A percentile compares a stretch with the other conserved stretches of the same genome.
Conservation (phyloP, 2,888 invertebrate species). For the Standfussiana lucernea region DNA sequence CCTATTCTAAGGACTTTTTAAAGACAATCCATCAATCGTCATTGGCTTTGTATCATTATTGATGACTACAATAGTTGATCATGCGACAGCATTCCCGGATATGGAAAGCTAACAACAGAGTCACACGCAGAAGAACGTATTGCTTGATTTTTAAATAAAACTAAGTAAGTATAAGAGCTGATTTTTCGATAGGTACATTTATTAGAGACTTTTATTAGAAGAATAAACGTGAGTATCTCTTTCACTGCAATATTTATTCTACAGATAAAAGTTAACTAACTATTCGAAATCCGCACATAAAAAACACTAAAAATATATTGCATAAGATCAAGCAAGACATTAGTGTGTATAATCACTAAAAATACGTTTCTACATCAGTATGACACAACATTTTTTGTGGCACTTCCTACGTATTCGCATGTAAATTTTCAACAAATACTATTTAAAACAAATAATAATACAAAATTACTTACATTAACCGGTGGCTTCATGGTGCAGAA, state of each 20-base stretch:
- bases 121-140: background rate
- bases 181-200: background rate
- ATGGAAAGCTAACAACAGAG: background rate
- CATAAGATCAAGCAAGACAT: background rate
- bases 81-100: slow-evolving; percentile 1
- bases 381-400: background rate
- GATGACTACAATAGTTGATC: background rate
- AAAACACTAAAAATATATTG: slow-evolving; percentile 11
- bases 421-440: slow-evolving; percentile 7
- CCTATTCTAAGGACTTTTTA: background rate
- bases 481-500: slow-evolving; percentile 88
- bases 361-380: too few species aligned
- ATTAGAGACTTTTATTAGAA: background rate
- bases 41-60: background rate
- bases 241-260: background rate
- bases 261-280: background rate
- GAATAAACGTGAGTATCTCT: background rate
- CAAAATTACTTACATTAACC: slow-evolving; percentile 82
- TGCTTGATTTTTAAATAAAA: background rate
- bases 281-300: background rate
- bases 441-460: slow-evolving; percentile 16
- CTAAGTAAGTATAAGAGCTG: background rate
- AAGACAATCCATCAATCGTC: background rate
- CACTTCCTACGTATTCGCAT: background rate
- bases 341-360: background rate